A percentile compares a stretch with the other conserved stretches of the same genome.
These are phyloP conservation scores for Ornithoptera priamus DNA, from an alignment of 2,888 invertebrate species.

Conservation along the genomic window DNA sequence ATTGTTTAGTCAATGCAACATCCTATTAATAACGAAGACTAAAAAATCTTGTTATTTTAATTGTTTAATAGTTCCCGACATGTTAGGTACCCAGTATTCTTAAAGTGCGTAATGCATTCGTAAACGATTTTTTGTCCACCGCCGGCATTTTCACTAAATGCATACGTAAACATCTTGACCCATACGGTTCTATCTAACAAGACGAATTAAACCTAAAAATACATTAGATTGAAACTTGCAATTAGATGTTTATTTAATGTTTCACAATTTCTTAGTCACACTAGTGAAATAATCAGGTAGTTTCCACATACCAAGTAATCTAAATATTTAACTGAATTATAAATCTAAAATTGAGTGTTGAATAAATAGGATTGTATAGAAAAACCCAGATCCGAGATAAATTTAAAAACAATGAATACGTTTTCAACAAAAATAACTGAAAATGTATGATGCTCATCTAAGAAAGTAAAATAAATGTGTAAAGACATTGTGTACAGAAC, in stretches of 20 bases:
- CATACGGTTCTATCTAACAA: slow-evolving; percentile 37
- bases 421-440: no score
- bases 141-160: slow-evolving; percentile 32
- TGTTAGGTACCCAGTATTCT: slow-evolving; percentile 37
- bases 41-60: neutral
- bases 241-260: slow-evolving; percentile 23
- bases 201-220: slow-evolving; percentile 25
- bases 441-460: no score
- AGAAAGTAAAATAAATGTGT: no score
- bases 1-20: no score
- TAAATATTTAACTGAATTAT: no score
- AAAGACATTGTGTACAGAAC: no score
- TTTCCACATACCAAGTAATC: no score
- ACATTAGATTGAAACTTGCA: slow-evolving; percentile 16
- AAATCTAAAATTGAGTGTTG: no score
- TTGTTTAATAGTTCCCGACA: slow-evolving; percentile 30
- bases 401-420: no score
- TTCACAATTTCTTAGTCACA: neutral
- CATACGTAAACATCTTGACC: slow-evolving; percentile 32
- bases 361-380: no score
- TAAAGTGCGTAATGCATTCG: slow-evolving; percentile 37
- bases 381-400: no score
- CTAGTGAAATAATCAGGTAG: neutral
- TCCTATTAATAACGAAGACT: no score
- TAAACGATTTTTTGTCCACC: slow-evolving; percentile 46